Conservation (phyloP, 2,797 vertebrate genomes). For the Acanthornis magna region DNA sequence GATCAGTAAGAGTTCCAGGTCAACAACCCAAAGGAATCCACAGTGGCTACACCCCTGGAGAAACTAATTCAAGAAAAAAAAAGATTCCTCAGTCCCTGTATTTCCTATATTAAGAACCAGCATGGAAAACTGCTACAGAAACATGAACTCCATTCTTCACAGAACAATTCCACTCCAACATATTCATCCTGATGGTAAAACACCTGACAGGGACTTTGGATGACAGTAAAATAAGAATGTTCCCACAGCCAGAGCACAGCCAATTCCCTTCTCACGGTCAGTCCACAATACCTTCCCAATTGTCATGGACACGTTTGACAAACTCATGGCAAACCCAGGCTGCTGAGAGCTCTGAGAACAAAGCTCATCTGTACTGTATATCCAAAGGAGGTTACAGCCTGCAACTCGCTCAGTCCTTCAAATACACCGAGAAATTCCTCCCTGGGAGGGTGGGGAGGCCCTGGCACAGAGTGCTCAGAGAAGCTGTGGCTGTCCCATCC, state of each 20-base stretch:
- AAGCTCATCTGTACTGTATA: not conserved
- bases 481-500: not conserved
- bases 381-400: not conserved
- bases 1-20: not conserved
- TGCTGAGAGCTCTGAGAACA: not conserved
- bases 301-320: not conserved
- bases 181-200: not conserved
- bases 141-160: not conserved
- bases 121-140: not conserved
- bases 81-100: not conserved
- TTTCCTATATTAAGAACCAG: not conserved
- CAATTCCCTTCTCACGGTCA: not conserved
- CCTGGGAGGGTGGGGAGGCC: fast-evolving
- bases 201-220: not conserved
- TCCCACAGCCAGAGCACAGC: not conserved
- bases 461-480: not conserved
- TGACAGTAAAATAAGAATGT: not conserved
- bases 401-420: not conserved
- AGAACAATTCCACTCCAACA: not conserved
- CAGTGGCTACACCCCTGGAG: not conserved
- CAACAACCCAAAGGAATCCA: not conserved
- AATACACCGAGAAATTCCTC: not conserved
- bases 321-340: fast-evolving
- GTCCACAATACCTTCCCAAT: not conserved
- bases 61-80: not conserved